Conservation (phyloP, 1,140 invertebrate species). For the Galendromus occidentalis region DNA sequence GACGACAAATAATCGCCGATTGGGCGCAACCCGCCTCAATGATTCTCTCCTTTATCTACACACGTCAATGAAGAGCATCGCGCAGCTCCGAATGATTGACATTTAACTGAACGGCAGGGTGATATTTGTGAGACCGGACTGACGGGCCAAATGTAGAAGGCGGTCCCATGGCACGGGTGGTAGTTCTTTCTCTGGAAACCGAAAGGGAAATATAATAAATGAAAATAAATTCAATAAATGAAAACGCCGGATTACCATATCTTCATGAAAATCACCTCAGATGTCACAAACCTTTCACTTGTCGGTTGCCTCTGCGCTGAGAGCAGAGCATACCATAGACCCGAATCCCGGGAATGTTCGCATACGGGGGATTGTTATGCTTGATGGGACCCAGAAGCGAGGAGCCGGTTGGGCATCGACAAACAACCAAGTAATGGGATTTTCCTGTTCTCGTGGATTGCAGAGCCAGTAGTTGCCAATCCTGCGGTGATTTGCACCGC, state of each 20-base stretch:
- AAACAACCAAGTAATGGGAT: slow-evolving; percentile 80
- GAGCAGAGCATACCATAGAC: slow-evolving; percentile 29
- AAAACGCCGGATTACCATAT: too few relatives aligned
- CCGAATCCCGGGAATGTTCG: slow-evolving; percentile 68
- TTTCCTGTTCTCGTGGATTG: slow-evolving; percentile 79
- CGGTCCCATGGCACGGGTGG: slow-evolving; percentile 2
- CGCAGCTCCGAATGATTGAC: not conserved
- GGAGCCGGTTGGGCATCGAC: slow-evolving; percentile 60
- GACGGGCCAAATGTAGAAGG: not conserved
- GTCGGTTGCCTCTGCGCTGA: not conserved
- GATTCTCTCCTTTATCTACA: too few relatives aligned
- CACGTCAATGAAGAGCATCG: too few relatives aligned
- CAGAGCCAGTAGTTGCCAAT: slow-evolving; percentile 72
- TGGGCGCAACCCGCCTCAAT: too few relatives aligned
- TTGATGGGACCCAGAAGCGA: slow-evolving; percentile 74
- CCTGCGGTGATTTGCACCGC: slow-evolving; percentile 59
- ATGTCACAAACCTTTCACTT: slow-evolving; percentile 1
- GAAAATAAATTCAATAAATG: too few relatives aligned
- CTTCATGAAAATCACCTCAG: too few relatives aligned
- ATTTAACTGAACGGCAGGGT: slow-evolving; percentile 7
- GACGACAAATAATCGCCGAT: too few relatives aligned
- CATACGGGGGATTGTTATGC: slow-evolving; percentile 77
- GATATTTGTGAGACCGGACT: slow-evolving; percentile 7
- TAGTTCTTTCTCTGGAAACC: not conserved
- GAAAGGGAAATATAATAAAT: too few relatives aligned